Base-by-base conservation (phyloP, 1,140 invertebrate genomes). In the Stegodyphus mimosarum region DNA sequence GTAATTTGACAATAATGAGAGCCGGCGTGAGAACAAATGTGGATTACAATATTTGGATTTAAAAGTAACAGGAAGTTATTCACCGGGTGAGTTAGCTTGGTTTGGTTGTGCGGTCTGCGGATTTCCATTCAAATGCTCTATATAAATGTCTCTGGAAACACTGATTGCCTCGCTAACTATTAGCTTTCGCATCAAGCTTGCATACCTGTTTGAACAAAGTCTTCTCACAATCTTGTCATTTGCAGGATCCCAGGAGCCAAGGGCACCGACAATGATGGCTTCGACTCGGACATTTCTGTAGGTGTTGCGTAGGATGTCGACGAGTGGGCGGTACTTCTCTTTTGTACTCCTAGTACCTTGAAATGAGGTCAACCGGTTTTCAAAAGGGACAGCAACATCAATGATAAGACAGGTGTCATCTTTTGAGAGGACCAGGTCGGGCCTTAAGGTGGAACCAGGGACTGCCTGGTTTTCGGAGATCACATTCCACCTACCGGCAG, bases 221-320 rank as follows among this genome's bases (percentile, higher is more conserved):
- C 15, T 6, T 3, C 9, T 7, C 2, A 79, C 6, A 6, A 79
- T 9, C 3, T 6, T 13, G 9, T 79, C 50, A 10, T 79, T 79
- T 9, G 10, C 6, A 11, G 64, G 5, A 10, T 69, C 50, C 76
- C 76, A 79, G 7, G 76, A 17, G 6, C 76, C 76, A 70, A 79
- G 76, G 0, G 76, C 48, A n/a, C 76, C 64, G 3, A 69, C 50
- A 6, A 79, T 18, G 13, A 79, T 53, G 6, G 76, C 9, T 2
- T n/a, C 33, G 10, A 11, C 15, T 9, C 10, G 33, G 0, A 53
- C 48, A 3, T 7, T 10, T 10, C n/a, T 51, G 52, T 7, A 5
- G 0, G 7, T 17, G 2, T 5, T 9, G 4, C 17, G 52, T 2
- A 74, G n/a, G 4, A 6, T 5, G 2, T 50, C 0, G 48, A 17